Conservation (phyloP, 2,797 vertebrate species). For the Lophura swinhoii region DNA sequence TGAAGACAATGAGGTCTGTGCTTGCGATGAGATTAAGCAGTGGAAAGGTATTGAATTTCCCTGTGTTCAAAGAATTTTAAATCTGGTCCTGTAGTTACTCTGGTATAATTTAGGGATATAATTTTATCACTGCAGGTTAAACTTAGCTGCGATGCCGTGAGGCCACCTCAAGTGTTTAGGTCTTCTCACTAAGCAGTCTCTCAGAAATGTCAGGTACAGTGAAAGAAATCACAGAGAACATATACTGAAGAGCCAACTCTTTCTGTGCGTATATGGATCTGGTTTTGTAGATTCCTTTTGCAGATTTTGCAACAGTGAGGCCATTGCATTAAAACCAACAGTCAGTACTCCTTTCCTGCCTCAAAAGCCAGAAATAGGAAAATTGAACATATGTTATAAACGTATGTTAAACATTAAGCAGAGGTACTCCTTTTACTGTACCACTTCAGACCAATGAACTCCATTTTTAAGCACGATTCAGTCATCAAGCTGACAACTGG, state of each 20-base stretch:
- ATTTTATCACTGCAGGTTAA: constrained; percentile 3
- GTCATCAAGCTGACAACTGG: not conserved
- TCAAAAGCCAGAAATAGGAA: constrained; percentile 8
- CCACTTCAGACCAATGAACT: not conserved
- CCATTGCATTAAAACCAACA: not conserved
- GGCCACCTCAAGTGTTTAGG: not conserved
- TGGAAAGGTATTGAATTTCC: not conserved
- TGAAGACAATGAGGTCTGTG: not conserved
- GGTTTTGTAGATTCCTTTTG: not conserved
- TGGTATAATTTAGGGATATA: not conserved
- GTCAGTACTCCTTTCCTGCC: not conserved
- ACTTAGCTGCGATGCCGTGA: not conserved
- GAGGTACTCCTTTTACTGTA: not conserved
- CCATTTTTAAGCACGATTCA: not conserved
- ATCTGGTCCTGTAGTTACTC: not conserved
- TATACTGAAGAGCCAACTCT: not conserved
- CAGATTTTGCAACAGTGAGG: not conserved
- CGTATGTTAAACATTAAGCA: not conserved
- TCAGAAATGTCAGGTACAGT: not conserved
- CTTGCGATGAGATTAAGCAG: not conserved
- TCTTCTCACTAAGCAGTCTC: not conserved
- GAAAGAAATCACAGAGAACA: not conserved
- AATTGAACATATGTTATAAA: constrained; percentile 19
- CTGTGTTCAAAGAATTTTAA: not conserved
- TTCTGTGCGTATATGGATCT: not conserved